These are phyloP conservation scores for Macaria liturata DNA, from an alignment of 2,888 invertebrate species.

Conservation along the genomic window DNA sequence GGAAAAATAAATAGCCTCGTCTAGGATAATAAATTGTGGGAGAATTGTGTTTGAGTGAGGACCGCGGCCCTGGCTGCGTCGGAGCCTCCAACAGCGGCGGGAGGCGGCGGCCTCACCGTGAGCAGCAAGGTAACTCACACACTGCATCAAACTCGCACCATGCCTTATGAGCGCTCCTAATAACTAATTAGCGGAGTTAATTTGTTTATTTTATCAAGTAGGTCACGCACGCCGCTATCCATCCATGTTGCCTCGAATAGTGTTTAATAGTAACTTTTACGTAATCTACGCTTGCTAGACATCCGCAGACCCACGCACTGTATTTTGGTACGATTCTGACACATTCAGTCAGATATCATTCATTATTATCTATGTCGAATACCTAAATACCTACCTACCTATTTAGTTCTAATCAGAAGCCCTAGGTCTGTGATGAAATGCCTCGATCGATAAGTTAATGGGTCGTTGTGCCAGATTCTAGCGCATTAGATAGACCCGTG, in stretches of 20 bases:
- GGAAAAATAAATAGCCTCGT: slow-evolving; percentile 30
- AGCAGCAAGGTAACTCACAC: slow-evolving; percentile 66
- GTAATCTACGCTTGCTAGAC: slow-evolving; percentile 9
- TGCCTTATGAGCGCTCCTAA: slow-evolving; percentile 10
- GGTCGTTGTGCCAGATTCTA: slow-evolving; percentile 16
- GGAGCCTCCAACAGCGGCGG: slow-evolving; percentile 68
- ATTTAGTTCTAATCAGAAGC: background rate
- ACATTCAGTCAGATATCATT: background rate
- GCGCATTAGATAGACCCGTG: slow-evolving; percentile 13
- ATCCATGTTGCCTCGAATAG: slow-evolving; percentile 15
- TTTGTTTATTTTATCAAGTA: slow-evolving; percentile 20
- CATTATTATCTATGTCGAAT: slow-evolving; percentile 1
- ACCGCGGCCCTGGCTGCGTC: slow-evolving; percentile 73
- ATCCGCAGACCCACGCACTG: slow-evolving; percentile 18
- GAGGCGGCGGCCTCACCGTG: slow-evolving; percentile 81
- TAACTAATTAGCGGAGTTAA: slow-evolving; percentile 21
- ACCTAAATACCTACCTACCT: background rate
- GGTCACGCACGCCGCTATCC: slow-evolving; percentile 14
- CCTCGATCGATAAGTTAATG: slow-evolving; percentile 5
- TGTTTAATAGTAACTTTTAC: slow-evolving; percentile 14
- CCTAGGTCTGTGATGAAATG: background rate
- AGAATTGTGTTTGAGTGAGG: slow-evolving; percentile 47
- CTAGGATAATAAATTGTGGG: slow-evolving; percentile 34
- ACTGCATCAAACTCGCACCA: background rate
- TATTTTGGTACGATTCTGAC: slow-evolving; percentile 11